These are phyloP conservation scores for Drosophila nigritarsus DNA, from an alignment of 2,888 invertebrate genomes.

Conservation along the genomic window DNA sequence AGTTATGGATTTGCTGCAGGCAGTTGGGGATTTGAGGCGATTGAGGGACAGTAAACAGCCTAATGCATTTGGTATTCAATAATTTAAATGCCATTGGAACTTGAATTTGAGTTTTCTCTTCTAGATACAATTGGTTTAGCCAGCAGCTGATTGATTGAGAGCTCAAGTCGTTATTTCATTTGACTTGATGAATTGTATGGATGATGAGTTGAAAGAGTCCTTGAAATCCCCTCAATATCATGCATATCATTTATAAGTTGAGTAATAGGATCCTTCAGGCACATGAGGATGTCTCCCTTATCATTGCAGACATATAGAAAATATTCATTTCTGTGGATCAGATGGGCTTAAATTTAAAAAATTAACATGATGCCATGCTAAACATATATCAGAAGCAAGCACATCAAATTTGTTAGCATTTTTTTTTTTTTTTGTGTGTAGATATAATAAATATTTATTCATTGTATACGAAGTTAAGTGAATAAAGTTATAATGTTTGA, in stretches of 20 bases:
- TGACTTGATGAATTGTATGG: slow-evolving; percentile 44
- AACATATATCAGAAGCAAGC: not conserved
- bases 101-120: slow-evolving; percentile 19
- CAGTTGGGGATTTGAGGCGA: not conserved
- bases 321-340: not conserved
- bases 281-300: not conserved
- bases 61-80: slow-evolving; percentile 71
- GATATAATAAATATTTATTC: not conserved
- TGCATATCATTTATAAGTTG: slow-evolving; percentile 23
- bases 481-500: not conserved
- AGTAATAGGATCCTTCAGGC: not conserved
- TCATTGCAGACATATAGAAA: not conserved
- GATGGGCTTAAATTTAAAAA: not conserved
- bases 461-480: not conserved
- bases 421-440: not conserved
- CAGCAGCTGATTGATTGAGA: slow-evolving; percentile 76
- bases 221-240: slow-evolving; percentile 19
- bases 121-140: slow-evolving; percentile 69
- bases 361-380: not conserved
- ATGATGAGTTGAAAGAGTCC: slow-evolving; percentile 34
- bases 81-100: slow-evolving; percentile 57
- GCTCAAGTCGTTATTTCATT: slow-evolving; percentile 49
- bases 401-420: not conserved
- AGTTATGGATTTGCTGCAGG: slow-evolving; percentile 57
- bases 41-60: slow-evolving; percentile 33